Percentiles rank a stretch among this genome's conserved stretches.
These are phyloP conservation scores for Druon quercuslanigerum DNA, from an alignment of 1,140 invertebrate genomes.

Conservation along the genomic window DNA sequence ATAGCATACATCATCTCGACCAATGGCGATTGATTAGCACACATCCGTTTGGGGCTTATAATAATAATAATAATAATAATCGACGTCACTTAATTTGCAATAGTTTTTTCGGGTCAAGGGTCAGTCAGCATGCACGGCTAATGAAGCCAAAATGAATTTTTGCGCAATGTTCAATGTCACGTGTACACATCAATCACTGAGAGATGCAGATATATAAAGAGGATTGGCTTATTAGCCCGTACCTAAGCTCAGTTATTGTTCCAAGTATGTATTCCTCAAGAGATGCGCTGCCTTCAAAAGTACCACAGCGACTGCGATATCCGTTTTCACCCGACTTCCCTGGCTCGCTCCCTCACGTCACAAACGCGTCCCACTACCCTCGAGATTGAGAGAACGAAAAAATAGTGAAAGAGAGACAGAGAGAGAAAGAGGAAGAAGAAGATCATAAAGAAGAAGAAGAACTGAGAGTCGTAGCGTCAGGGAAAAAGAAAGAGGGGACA, in stretches of 20 bases:
- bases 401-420: conserved; percentile 12
- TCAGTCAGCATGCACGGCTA: conserved; percentile 53
- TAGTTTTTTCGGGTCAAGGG: conserved; percentile 46
- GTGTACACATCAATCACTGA: conserved; percentile 32
- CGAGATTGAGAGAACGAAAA: conserved; percentile 31
- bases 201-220: conserved; percentile 43
- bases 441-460: no score
- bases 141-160: conserved; percentile 48
- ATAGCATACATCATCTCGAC: conserved; percentile 43
- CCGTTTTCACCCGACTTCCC: conserved; percentile 54
- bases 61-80: no score
- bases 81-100: conserved; percentile 36
- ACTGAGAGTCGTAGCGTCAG: no score
- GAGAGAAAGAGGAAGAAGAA: conserved; percentile 7
- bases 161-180: conserved; percentile 25
- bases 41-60: conserved; percentile 30
- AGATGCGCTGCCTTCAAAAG: conserved; percentile 68
- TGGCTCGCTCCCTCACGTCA: conserved; percentile 45
- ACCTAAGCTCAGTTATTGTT: conserved; percentile 64
- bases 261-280: conserved; percentile 62
- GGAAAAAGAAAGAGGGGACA: no score
- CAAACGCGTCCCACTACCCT: conserved; percentile 51
- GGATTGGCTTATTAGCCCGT: conserved; percentile 46
- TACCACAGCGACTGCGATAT: conserved; percentile 66
- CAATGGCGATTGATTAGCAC: conserved; percentile 36